Conservation (phyloP, 2,797 vertebrate species). For the Darevskia nairensis region DNA sequence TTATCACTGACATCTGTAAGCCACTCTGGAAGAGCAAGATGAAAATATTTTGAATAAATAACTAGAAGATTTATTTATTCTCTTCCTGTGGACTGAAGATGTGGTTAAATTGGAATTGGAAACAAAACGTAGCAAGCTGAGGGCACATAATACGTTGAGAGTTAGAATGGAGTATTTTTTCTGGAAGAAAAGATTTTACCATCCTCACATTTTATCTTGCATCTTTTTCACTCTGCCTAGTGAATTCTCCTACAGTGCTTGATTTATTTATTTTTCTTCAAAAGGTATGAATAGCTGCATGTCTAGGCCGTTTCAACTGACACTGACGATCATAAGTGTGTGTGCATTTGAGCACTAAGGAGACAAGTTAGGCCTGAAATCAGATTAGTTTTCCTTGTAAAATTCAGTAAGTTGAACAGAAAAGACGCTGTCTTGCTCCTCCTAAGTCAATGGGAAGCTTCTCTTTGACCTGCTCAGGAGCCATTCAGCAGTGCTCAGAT, state of each 20-base stretch:
- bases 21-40: no score
- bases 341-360: slow-evolving; percentile 19
- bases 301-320: slow-evolving; percentile 46
- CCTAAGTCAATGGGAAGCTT: slow-evolving; percentile 14
- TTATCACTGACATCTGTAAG: no score
- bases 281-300: slow-evolving; percentile 50
- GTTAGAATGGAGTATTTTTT: neutral
- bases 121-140: neutral
- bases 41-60: neutral
- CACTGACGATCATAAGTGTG: neutral
- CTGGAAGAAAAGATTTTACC: slow-evolving; percentile 1
- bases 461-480: neutral
- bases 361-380: slow-evolving; percentile 12
- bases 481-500: slow-evolving; percentile 8
- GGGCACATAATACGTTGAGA: neutral
- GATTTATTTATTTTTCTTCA: slow-evolving; percentile 47
- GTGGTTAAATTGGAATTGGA: neutral
- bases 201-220: slow-evolving; percentile 33
- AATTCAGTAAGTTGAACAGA: neutral
- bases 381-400: slow-evolving; percentile 2
- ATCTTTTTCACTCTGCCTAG: slow-evolving; percentile 22
- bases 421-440: accelerated
- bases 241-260: slow-evolving; percentile 36
- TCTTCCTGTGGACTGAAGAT: neutral
- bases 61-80: neutral